Evolutionary conservation across 1,140 invertebrate species (phyloP), one percentile per base, ranked within the genome.

Genomic region (Pseudachorutes palmiensis): DNA sequence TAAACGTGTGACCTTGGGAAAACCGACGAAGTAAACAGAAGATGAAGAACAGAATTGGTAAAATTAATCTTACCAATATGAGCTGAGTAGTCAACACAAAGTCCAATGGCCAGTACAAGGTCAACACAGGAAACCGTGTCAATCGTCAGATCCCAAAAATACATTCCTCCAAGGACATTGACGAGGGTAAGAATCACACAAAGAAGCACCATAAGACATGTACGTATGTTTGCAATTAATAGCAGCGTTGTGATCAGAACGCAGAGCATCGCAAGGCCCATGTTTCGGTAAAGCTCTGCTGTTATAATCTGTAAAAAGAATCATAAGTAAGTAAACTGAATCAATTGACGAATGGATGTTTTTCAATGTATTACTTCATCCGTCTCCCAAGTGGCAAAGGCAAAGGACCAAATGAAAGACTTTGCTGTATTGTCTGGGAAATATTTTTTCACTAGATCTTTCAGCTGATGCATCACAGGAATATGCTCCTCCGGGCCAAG

Each of bases 61-160:
- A 75, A 16, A 63, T 19, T 14, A 58, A 29, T 62, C n/a, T n/a
- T 67, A n/a, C 88, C 90, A 12, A 94, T 86, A 76, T 94, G 91
- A 3, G 90, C 89, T 0, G 90, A 89, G 71, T 93, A 91, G 80
- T 94, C 91, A 1, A 94, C 89, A 74, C 90, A 91, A 33, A 94
- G 81, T 36, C 91, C 91, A 72, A 92, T 88, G n/a, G 87, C 89
- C 62, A 94, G 80, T 74, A 92, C 88, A 12, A 92, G 79, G 62
- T 78, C 87, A 69, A 94, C 90, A 76, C 89, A 91, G 32, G 90
- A 89, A 30, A 91, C 88, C 55, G 90, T 86, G 75, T 94, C 91
- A 45, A 94, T 87, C 2, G 89, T 91, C 62, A 92, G 81, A 5
- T 87, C 90, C 91, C 90, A 87, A 65, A 84, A 84, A 66, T 84